phyloP scores from a whole-genome alignment of 2,113 vertebrate genomes.

The Cygnus atratus region DNA sequence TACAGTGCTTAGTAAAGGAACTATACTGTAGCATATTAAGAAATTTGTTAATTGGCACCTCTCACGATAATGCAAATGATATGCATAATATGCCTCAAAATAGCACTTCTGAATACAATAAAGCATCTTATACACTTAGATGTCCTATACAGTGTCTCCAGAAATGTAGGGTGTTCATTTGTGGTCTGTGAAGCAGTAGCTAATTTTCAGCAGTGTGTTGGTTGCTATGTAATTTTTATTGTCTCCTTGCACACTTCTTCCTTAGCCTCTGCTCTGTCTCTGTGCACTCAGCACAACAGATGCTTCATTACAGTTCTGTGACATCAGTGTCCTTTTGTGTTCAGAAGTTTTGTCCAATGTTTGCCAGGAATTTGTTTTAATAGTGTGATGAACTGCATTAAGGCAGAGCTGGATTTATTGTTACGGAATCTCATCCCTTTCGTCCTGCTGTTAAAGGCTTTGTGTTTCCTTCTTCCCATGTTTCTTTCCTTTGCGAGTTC shows the following conservation, averaged over 20 bases:
- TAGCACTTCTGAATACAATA: neutral
- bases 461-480: neutral
- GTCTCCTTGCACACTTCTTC: neutral
- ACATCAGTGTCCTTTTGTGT: neutral
- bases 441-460: neutral
- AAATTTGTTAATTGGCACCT: neutral
- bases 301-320: neutral
- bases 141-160: neutral
- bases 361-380: neutral
- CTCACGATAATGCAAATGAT: neutral
- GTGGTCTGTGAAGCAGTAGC: neutral
- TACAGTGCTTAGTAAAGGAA: neutral
- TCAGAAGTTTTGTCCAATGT: neutral
- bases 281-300: neutral
- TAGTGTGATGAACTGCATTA: neutral
- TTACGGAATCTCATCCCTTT: neutral
- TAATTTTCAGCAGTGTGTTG: neutral
- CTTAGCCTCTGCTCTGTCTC: neutral
- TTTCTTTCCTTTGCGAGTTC: neutral
- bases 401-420: neutral
- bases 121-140: neutral
- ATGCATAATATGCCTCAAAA: neutral
- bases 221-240: neutral
- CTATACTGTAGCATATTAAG: neutral
- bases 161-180: neutral